Evolutionary conservation across 2,888 invertebrate species (phyloP), one percentile per base, ranked within the genome.

Genomic region (Mechanitis mazaeus): DNA sequence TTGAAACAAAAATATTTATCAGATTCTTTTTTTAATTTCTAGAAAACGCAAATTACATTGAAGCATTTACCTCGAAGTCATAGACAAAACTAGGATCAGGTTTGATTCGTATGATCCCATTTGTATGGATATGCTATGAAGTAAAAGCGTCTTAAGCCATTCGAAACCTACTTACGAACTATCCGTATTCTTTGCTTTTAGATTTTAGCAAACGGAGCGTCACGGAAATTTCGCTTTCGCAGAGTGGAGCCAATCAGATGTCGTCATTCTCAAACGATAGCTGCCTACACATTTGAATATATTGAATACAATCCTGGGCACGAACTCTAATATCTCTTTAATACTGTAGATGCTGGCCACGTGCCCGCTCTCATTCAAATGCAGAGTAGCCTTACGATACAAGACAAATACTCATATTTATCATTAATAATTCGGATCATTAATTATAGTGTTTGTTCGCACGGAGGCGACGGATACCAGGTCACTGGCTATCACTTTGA

Each of bases 291-390:
- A 64, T 69, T 69, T 67, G 60, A 61, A 64, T 69, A 63, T 59
- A 42, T 42, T 11, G 42, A 42, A 42, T 42, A 11, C 42, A 60
- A 65, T 68, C 54, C 59, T 47, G 59, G 47, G 20, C 20, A 20
- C 20, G 20, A 20, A 54, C 59, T 57, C 60, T 62, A 56, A 59
- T 59, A 61, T 66, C 61, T 63, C 62, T 59, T 64, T 61, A 66
- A 64, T 56, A 63, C 61, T 65, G 55, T 33, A 20, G 20, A 59
- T 58, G 50, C 71, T 73, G 72, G 73, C 72, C 45, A 58, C 4
- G 31, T 66, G 73, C 72, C 73, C 61, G 54, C 54, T 47, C 4
- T 3, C 54, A 60, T 68, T 64, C 54, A 55, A 61, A 65, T 59
- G 50, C 61, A 56, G 53, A 55, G 31, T 54, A 33, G 20, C 45